A percentile compares a stretch with the other conserved stretches of the same genome.
phyloP scores from a whole-genome alignment of 2,797 vertebrate genomes.

The Eulemur albifrons region DNA sequence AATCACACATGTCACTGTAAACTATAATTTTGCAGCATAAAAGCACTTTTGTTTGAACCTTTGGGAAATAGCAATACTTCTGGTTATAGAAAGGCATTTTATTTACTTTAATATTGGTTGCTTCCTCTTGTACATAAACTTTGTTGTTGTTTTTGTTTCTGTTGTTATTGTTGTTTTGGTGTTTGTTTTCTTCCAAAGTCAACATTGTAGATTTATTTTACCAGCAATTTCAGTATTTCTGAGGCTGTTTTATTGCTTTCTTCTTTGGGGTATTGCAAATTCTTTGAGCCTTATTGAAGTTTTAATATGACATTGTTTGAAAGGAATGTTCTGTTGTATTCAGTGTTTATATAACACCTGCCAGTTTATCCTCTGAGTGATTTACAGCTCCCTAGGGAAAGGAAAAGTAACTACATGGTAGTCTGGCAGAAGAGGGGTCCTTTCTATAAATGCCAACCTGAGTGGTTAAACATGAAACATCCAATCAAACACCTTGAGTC shows the following conservation, averaged over 20 bases:
- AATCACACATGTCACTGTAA: neutral
- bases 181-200: neutral
- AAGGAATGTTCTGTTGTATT: conserved; percentile 42
- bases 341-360: conserved; percentile 60
- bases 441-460: neutral
- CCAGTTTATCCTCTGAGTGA: conserved; percentile 37
- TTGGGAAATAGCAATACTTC: neutral
- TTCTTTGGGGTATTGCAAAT: conserved; percentile 22
- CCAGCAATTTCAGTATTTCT: conserved; percentile 29
- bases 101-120: neutral
- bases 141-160: neutral
- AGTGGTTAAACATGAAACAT: neutral
- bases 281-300: conserved; percentile 17
- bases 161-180: neutral
- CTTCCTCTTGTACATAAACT: neutral
- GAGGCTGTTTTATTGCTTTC: conserved; percentile 28
- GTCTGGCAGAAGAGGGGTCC: neutral
- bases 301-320: conserved; percentile 49
- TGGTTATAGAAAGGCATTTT: neutral
- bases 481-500: neutral
- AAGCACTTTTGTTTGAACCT: conserved; percentile 41
- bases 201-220: conserved; percentile 48
- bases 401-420: neutral
- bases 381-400: neutral
- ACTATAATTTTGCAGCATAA: conserved; percentile 40